These are phyloP conservation scores for Tragelaphus imberbis DNA, from an alignment of 2,113 vertebrate species.

Conservation along the genomic window DNA sequence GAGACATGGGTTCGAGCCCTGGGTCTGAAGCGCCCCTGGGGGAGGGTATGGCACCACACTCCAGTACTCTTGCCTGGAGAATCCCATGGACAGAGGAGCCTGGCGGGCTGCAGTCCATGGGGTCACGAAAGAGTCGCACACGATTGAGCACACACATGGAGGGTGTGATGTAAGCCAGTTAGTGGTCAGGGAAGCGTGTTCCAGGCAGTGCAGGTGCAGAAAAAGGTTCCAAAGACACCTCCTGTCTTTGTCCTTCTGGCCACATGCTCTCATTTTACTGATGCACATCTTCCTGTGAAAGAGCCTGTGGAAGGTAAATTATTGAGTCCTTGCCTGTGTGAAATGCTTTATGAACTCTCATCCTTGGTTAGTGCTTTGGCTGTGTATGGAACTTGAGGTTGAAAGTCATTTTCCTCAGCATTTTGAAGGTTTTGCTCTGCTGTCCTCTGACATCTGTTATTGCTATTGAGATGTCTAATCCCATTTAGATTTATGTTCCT, in stretches of 20 bases:
- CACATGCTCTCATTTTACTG: background rate
- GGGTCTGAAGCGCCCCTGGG: background rate
- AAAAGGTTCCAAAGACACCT: background rate
- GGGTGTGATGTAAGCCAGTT: background rate
- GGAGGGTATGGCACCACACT: background rate
- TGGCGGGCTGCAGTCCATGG: background rate
- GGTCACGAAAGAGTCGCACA: background rate
- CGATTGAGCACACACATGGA: background rate
- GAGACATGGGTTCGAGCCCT: background rate
- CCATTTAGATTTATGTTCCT: background rate
- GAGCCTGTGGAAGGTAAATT: background rate
- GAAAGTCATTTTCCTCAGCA: background rate
- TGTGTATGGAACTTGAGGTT: background rate
- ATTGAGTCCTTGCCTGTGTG: background rate
- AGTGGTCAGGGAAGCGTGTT: background rate
- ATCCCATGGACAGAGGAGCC: background rate
- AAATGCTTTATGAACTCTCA: conserved; percentile 1
- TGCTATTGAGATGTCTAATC: background rate
- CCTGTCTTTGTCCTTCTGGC: background rate
- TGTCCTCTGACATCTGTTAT: background rate
- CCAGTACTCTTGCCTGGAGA: background rate
- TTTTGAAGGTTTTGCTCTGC: background rate
- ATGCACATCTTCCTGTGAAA: background rate
- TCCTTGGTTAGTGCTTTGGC: background rate
- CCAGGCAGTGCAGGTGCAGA: background rate